phyloP scores from a whole-genome alignment of 2,888 invertebrate genomes.

The Cyclophora punctaria region DNA sequence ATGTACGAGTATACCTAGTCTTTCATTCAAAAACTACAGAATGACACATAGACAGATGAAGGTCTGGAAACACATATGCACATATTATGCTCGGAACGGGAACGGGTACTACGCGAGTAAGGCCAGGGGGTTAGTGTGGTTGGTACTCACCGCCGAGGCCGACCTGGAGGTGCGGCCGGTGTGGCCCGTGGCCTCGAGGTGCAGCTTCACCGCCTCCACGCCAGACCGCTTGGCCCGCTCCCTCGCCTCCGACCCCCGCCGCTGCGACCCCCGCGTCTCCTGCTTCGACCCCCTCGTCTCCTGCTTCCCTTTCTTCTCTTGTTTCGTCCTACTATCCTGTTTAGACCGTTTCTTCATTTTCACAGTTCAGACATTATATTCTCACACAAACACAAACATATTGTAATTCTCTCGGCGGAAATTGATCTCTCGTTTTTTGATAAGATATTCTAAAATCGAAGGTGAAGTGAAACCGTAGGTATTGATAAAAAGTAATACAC shows the following conservation, averaged over 20 bases:
- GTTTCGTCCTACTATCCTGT: slow-evolving; percentile 23
- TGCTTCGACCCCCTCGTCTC: slow-evolving; percentile 30
- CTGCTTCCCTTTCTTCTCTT: slow-evolving; percentile 31
- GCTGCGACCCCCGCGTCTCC: slow-evolving; percentile 21
- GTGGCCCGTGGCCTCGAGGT: slow-evolving; percentile 53
- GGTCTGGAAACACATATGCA: too few species aligned
- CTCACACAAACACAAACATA: slow-evolving; percentile 20
- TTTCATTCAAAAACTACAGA: too few species aligned
- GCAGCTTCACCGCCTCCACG: slow-evolving; percentile 62
- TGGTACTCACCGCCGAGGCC: slow-evolving; percentile 50
- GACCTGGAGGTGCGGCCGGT: slow-evolving; percentile 66
- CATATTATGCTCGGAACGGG: too few species aligned
- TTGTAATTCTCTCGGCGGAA: slow-evolving; percentile 31
- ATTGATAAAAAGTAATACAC: slow-evolving; percentile 51
- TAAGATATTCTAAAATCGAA: slow-evolving; percentile 59
- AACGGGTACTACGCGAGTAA: too few species aligned
- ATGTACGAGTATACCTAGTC: too few species aligned
- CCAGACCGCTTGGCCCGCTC: slow-evolving; percentile 55
- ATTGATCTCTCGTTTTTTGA: slow-evolving; percentile 33
- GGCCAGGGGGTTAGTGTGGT: too few species aligned
- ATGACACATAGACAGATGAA: too few species aligned
- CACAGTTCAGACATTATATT: slow-evolving; percentile 27
- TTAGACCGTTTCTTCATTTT: slow-evolving; percentile 55
- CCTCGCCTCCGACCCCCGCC: slow-evolving; percentile 18
- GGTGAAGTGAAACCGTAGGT: slow-evolving; percentile 49